These are phyloP conservation scores for Lontra canadensis DNA, from an alignment of 2,113 vertebrate genomes.

Conservation along the genomic window DNA sequence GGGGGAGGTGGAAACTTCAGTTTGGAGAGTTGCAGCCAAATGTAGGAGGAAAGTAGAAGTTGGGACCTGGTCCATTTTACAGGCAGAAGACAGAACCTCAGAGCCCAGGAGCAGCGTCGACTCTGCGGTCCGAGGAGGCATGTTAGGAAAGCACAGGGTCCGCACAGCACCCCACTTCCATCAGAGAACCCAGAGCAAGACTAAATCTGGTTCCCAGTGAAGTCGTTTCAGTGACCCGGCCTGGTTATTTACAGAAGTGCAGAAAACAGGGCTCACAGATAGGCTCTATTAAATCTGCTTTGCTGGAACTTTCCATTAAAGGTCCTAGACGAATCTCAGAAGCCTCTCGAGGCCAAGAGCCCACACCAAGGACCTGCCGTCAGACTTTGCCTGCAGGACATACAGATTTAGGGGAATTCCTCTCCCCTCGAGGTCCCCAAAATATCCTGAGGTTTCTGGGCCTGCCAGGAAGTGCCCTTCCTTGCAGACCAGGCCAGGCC, in stretches of 20 bases:
- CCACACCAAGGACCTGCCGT: not conserved
- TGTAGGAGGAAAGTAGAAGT: not conserved
- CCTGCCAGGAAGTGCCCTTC: not conserved
- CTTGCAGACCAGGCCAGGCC: not conserved
- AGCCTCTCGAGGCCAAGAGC: not conserved
- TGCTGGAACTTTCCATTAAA: not conserved
- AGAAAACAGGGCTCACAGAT: not conserved
- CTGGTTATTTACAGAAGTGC: not conserved
- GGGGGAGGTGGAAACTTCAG: not conserved
- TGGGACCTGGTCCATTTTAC: not conserved
- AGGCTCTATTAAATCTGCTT: not conserved
- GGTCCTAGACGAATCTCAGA: no score
- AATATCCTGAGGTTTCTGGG: no score
- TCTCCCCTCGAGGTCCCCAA: not conserved
- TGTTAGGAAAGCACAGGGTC: rapidly evolving
- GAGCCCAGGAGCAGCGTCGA: not conserved
- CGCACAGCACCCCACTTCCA: not conserved
- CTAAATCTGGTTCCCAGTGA: no score
- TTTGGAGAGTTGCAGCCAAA: not conserved
- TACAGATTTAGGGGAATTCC: not conserved
- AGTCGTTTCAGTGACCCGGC: not conserved
- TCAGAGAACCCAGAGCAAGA: not conserved
- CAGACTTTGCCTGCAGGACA: not conserved
- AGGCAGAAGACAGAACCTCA: not conserved
- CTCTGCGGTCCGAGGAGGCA: rapidly evolving